Conservation (phyloP, 2,113 vertebrate species). For the Syrrhaptes paradoxus region DNA sequence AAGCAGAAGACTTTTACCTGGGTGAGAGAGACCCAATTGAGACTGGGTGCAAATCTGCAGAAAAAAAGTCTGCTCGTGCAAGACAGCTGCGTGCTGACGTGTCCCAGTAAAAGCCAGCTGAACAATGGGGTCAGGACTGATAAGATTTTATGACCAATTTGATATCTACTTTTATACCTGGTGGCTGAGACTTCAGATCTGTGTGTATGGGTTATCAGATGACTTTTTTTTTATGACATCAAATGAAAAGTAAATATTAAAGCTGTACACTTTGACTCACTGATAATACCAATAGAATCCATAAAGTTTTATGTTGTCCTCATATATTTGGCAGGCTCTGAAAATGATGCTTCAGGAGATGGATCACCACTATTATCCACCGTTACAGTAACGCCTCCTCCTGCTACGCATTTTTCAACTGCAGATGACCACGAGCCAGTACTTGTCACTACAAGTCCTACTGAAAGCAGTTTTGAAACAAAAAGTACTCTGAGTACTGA, state of each 20-base stretch:
- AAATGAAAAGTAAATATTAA: neutral
- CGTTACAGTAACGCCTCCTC: neutral
- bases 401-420: fast-evolving
- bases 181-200: neutral
- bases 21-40: neutral
- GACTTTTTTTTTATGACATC: neutral
- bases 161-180: neutral
- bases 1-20: neutral
- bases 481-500: neutral
- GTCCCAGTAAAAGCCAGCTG: neutral
- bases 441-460: neutral
- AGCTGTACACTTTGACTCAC: neutral
- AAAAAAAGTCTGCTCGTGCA: neutral
- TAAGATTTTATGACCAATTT: neutral
- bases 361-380: neutral
- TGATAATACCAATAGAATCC: neutral
- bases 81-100: neutral
- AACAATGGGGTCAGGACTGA: neutral
- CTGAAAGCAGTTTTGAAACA: neutral
- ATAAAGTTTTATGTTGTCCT: neutral
- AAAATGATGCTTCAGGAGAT: constrained; percentile 19
- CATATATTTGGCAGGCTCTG: constrained; percentile 38
- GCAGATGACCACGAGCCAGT: neutral
- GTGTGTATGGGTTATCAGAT: neutral
- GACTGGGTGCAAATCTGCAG: neutral